Base-by-base conservation (phyloP, 30 jellyfish, hydroid and myxozoan species). In the Clytia hemisphaerica region DNA sequence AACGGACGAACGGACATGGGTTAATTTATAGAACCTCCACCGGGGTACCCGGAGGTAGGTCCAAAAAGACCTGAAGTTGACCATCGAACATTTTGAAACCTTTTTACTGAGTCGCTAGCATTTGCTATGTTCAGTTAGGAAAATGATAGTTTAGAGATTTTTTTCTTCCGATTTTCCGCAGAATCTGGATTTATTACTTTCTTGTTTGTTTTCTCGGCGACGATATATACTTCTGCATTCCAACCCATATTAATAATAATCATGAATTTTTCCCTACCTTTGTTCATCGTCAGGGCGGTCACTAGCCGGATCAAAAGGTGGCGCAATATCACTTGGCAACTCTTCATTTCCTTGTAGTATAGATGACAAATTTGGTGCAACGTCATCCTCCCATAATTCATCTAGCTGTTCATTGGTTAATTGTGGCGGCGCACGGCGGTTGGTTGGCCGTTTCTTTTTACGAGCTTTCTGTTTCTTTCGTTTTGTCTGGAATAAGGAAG, bases 281-380 rank as follows among this genome's bases (percentile, higher is more conserved):
- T 88, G 97, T 35, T 88, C 97, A 0, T 88, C 94, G 4, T 57
- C 65, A 15, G 93, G 93, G 26, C 45, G 60, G 19, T 88, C 94
- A 2, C 93, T 73, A 14, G 59, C 16, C 10, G 79, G 60, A 45
- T 88, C 93, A 69, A 88, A 80, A 5, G 93, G 94, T 6, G 38
- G 25, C 18, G 42, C 67, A 21, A 15, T 80, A 37, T 66, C 78
- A 27, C 59, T 73, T 22, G 85, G 76, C 22, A 79, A 26, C 5
- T 53, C 90, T 0, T 86, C 89, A 32, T 59, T 57, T 33, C 94
- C 93, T 63, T 88, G 97, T 18, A 79, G 9, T 32, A 83, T 47
- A 2, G 84, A 91, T 2, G 97, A 88, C 35, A 88, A 67, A 27
- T 32, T 29, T 29, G 88, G 85, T 22, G 94, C 84, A 29, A 88